Evolutionary conservation across 2,888 invertebrate species (phyloP).

Genomic region (Melinaea marsaeus): DNA sequence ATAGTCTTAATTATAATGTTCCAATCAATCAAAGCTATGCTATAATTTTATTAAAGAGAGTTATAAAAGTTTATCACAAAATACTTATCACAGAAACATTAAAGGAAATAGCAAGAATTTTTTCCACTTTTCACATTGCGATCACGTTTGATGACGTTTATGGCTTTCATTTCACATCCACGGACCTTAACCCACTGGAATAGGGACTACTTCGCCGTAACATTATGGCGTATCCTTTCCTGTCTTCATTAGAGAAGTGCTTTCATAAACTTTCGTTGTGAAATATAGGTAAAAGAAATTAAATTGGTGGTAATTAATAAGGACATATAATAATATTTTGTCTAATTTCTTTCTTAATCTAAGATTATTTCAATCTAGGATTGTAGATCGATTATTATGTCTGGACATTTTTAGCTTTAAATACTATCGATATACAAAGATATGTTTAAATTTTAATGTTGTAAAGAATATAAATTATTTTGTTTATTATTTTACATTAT

Average conservation of each 20-base stretch:
- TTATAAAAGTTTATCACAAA: background rate
- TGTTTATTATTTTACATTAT: too few species aligned
- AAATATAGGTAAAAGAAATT: constrained; percentile 10
- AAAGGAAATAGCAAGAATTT: constrained; percentile 26
- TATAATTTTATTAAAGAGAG: too few species aligned
- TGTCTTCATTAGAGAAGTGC: constrained; percentile 19
- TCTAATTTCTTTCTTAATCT: background rate
- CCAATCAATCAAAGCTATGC: too few species aligned
- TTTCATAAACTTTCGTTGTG: constrained; percentile 23
- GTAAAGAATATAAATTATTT: too few species aligned
- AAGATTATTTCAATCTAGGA: background rate
- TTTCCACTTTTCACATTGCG: constrained; percentile 31
- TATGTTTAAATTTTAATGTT: too few species aligned
- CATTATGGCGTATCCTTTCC: constrained; percentile 13
- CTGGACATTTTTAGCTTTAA: too few species aligned
- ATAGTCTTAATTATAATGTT: too few species aligned
- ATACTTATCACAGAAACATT: background rate
- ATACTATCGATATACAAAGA: too few species aligned
- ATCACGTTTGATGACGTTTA: constrained; percentile 27
- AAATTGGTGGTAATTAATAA: constrained; percentile 13
- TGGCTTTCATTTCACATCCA: constrained; percentile 26
- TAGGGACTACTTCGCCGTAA: background rate
- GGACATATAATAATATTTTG: background rate
- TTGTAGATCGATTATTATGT: too few species aligned
- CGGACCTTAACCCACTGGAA: background rate